Evolutionary conservation across 1,140 invertebrate genomes (phyloP).

Genomic region (Lutraria rhynchaena): DNA sequence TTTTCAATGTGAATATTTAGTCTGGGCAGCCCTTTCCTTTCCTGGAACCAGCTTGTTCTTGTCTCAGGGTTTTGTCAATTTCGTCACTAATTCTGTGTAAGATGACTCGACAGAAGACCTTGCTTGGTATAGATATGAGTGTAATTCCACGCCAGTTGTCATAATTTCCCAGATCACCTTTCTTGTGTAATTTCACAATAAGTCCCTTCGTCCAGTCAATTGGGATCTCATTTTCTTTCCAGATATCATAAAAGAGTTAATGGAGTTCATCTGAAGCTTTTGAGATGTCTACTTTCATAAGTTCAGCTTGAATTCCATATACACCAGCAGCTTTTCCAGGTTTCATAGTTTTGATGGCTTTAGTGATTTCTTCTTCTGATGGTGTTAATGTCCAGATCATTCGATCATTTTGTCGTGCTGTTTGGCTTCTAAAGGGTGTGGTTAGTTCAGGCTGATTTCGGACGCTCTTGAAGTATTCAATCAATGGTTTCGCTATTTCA

Average conservation of each 20-base stretch:
- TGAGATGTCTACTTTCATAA: not conserved
- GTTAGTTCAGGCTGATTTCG: not conserved
- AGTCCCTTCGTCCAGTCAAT: slow-evolving; percentile 30
- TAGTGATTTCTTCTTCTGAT: not conserved
- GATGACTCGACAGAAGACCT: not conserved
- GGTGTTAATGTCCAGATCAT: not conserved
- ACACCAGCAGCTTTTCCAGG: not conserved
- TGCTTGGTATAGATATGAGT: not conserved
- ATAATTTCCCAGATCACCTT: slow-evolving; percentile 32
- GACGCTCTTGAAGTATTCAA: not conserved
- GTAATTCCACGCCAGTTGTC: slow-evolving; percentile 52
- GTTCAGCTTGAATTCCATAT: not conserved
- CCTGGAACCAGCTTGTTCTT: slow-evolving; percentile 56
- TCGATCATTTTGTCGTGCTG: not conserved
- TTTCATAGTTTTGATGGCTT: not conserved
- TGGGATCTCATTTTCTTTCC: slow-evolving; percentile 10
- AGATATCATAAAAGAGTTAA: slow-evolving; percentile 5
- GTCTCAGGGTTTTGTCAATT: not conserved
- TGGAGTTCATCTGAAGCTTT: not conserved
- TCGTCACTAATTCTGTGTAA: slow-evolving; percentile 6
- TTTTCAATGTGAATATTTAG: slow-evolving; percentile 58
- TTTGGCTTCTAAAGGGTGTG: not conserved
- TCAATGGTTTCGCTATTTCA: not conserved
- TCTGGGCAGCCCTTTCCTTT: slow-evolving; percentile 54
- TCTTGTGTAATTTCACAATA: slow-evolving; percentile 52